Conservation (phyloP, 1,140 invertebrate species). For the Aporrectodea caliginosa region DNA sequence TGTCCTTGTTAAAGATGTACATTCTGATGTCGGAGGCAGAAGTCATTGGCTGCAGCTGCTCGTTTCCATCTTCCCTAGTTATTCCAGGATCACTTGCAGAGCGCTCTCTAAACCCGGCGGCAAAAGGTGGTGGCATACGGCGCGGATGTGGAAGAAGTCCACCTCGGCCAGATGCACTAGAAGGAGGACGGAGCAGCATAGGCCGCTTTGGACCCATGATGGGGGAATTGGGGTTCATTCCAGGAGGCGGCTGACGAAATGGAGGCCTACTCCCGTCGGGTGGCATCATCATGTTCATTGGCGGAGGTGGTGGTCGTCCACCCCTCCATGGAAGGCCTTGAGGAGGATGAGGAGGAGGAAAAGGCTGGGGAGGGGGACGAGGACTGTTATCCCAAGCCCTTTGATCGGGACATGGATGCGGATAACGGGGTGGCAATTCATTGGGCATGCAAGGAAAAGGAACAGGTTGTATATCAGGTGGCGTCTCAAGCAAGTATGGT, state of each 20-base stretch:
- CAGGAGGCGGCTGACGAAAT: background rate
- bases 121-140: background rate
- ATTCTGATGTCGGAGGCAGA: background rate
- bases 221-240: background rate
- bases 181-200: background rate
- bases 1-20: conserved; percentile 21
- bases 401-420: too few species aligned
- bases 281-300: background rate
- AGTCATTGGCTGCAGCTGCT: background rate
- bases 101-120: background rate
- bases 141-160: background rate
- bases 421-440: too few species aligned
- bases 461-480: too few species aligned
- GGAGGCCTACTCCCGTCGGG: background rate
- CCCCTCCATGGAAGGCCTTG: background rate
- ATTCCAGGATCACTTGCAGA: background rate
- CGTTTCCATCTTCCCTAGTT: background rate
- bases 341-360: background rate
- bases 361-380: background rate
- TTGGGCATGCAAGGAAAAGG: too few species aligned
- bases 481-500: too few species aligned
- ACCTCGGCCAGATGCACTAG: too few species aligned
- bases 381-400: too few species aligned
- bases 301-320: background rate
- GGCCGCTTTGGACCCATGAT: background rate